phyloP scores from a whole-genome alignment of 2,797 vertebrate genomes.

The Sebastiscus albofasciatus region DNA sequence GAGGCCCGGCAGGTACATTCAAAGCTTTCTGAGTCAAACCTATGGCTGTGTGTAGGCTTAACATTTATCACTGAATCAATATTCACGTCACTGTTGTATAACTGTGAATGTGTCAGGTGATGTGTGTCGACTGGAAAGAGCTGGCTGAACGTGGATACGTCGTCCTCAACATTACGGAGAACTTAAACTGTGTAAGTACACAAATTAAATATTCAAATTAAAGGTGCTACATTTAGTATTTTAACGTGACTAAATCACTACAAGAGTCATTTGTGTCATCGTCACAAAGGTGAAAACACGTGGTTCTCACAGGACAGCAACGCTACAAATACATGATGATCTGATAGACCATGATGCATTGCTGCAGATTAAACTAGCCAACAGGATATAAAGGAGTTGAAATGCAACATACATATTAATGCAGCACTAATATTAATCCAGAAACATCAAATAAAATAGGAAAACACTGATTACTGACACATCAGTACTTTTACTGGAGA shows the following conservation, averaged over 20 bases:
- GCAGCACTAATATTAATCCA: too few species aligned
- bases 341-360: too few species aligned
- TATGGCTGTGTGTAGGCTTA: not conserved
- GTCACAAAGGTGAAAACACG: too few species aligned
- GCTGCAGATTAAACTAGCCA: too few species aligned
- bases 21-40: not conserved
- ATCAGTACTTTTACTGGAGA: too few species aligned
- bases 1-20: conserved; percentile 84
- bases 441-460: too few species aligned
- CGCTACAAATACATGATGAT: too few species aligned
- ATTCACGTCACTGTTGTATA: not conserved
- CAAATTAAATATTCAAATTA: not conserved
- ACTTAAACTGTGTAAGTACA: conserved; percentile 94
- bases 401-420: too few species aligned
- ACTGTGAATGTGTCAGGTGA: conserved; percentile 81
- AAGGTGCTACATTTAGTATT: not conserved
- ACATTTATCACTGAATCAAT: not conserved
- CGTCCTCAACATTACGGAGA: conserved; percentile 93
- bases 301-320: too few species aligned
- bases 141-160: conserved; percentile 90
- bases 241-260: not conserved
- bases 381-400: too few species aligned
- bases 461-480: too few species aligned
- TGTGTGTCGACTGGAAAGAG: conserved; percentile 95
- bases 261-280: not conserved